phyloP scores from a whole-genome alignment of 2,797 vertebrate genomes.

The Etheostoma perlongum region DNA sequence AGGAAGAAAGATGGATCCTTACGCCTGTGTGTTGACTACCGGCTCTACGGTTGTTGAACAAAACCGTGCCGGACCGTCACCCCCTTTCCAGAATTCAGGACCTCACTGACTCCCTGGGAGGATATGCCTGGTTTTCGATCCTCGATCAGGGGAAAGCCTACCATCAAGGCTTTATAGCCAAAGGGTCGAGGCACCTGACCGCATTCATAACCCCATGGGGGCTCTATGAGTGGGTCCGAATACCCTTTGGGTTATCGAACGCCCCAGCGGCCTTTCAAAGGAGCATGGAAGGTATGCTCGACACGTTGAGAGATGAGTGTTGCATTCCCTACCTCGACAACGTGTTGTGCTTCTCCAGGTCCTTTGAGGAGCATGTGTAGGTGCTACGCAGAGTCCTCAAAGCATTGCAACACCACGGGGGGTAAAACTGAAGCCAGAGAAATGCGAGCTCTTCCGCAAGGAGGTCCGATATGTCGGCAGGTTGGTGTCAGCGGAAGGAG shows the following conservation, averaged over 20 bases:
- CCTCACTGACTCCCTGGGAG: constrained; percentile 8
- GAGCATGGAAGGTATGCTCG: not conserved
- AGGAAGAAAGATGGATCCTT: constrained; percentile 16
- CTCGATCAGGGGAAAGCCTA: constrained; percentile 12
- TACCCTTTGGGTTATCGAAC: not conserved
- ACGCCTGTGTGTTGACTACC: constrained; percentile 10
- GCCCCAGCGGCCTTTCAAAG: not conserved
- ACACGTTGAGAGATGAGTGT: not conserved
- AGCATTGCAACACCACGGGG: not conserved
- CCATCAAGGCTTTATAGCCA: not conserved
- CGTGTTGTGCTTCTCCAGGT: not conserved
- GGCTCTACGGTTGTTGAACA: not conserved
- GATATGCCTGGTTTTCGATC: constrained; percentile 9
- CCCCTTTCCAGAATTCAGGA: constrained; percentile 2
- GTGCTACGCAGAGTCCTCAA: not conserved
- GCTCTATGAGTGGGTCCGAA: not conserved
- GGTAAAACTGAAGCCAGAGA: constrained; percentile 14
- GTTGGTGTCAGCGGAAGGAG: constrained; percentile 3
- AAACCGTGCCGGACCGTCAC: not conserved
- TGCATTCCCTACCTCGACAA: not conserved
- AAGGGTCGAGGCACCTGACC: not conserved
- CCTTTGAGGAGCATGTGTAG: constrained; percentile 28
- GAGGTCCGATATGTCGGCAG: constrained; percentile 4
- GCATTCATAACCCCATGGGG: not conserved
- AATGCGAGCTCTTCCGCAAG: constrained; percentile 7